Base-by-base conservation (phyloP, 2,888 invertebrate species). In the Limnephilus auricula region DNA sequence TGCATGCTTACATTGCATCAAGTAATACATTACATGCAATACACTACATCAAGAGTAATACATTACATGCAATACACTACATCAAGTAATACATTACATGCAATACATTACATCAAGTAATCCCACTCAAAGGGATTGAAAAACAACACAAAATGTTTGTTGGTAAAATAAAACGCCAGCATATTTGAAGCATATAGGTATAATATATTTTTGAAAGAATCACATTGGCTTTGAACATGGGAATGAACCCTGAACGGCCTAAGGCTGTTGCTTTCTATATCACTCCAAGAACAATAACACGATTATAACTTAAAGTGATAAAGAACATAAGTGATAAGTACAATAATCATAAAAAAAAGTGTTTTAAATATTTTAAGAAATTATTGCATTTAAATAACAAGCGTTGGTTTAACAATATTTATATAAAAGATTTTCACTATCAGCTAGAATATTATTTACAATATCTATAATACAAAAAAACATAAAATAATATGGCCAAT, bases 401-500 rank as follows among this genome's bases (percentile, higher is more conserved):
- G 65, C 37, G 65, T 88, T 65, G n/a, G 37, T 15, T 89, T 37
- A 78, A 89, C 45, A 34, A 82, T 79, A 89, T 82, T 37, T 31
- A 40, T 80, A 80, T 89, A 89, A 89, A 80, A 78, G 2, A 78
- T 34, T 78, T 88, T 84, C 12, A 40, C 37, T 40, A 88, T 50
- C 13, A 78, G 31, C 88, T 88, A 88, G 12, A 34, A 50, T 50
- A 88, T 65, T 45, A 78, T 78, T 34, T 88, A 88, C 79, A 78
- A 88, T 78, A 88, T 88, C 65, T 88, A 88, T 83, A 34, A 83
- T 83, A 83, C 83, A 88, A 65, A 65, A n/a, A 65, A 65, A 65
- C 65, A 65, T 65, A 65, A 65, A 65, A 65, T 65, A 65, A 65
- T 65, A 65, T 65, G 65, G 65, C 65, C 65, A 65, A 25, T 25